These are phyloP conservation scores for Melanostoma scalare DNA, from an alignment of 2,888 invertebrate genomes.

Conservation along the genomic window DNA sequence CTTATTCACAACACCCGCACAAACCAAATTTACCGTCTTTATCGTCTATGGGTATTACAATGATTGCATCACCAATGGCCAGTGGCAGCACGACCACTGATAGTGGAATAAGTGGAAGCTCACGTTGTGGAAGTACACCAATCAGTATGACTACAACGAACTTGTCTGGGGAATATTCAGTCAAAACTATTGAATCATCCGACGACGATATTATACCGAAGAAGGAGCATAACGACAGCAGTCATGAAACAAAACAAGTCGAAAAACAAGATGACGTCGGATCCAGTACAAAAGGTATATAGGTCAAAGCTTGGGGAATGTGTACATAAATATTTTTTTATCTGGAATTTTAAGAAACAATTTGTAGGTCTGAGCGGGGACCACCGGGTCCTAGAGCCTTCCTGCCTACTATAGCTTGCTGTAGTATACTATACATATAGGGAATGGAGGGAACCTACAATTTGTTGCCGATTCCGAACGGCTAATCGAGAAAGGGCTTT, in stretches of 20 bases:
- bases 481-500: no score
- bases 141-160: slow-evolving; percentile 51
- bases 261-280: neutral
- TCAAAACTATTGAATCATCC: slow-evolving; percentile 12
- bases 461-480: no score
- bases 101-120: slow-evolving; percentile 62
- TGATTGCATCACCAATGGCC: slow-evolving; percentile 64
- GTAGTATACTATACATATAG: no score
- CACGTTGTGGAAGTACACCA: slow-evolving; percentile 66
- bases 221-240: slow-evolving; percentile 34
- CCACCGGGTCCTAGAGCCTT: no score
- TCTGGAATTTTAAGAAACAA: slow-evolving; percentile 10
- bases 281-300: no score
- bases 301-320: no score
- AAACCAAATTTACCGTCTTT: slow-evolving; percentile 38
- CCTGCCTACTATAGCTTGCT: no score
- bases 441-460: no score
- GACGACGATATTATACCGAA: slow-evolving; percentile 35
- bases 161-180: slow-evolving; percentile 50
- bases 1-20: slow-evolving; percentile 49
- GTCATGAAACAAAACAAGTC: slow-evolving; percentile 39
- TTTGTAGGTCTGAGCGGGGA: no score
- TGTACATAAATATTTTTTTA: neutral
- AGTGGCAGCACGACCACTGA: slow-evolving; percentile 66
- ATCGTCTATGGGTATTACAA: slow-evolving; percentile 42